Base-by-base conservation (phyloP, 2,888 invertebrate genomes). In the Tanypteryx hageni region DNA sequence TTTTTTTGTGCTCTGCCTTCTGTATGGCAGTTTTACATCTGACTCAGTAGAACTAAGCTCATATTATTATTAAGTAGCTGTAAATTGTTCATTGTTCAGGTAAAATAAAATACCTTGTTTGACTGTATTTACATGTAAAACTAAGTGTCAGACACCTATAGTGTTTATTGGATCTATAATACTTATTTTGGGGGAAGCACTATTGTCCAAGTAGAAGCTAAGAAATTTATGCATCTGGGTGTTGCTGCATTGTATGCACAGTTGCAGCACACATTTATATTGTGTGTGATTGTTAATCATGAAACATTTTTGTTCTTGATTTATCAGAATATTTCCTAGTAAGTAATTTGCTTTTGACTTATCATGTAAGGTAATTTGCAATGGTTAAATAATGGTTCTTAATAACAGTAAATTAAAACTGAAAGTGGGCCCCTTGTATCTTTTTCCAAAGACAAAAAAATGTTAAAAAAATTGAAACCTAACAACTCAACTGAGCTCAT, bases 41-140 rank as follows among this genome's bases (percentile, higher is more conserved):
- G 89, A 89, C 44, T 92, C 64, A 92, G 92, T 92, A 92, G 92
- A 92, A 64, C 82, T 92, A 92, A 92, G 92, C 92, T 84, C 92
- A 61, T 92, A 92, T 89, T 89, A 89, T 89, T 89, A 89, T 92
- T 92, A 92, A 92, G 92, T 92, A 92, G 92, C 92, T 92, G 92
- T 92, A 92, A 92, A 82, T 92, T 92, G 83, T 92, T 92, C 92
- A 92, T 92, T 92, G 92, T 92, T 92, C 92, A 82, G 82, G 92
- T 92, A 84, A 92, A 92, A 92, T 81, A 92, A 92, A 83, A 61
- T 92, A 92, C 92, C 82, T 92, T 92, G 92, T 92, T 92, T 92
- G 92, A 92, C 64, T 92, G 92, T 92, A 92, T 92, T 92, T 92
- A 92, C 92, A 92, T 92, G 92, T 92, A 92, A 92, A 92, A 84